These are phyloP conservation scores for Theonella swinhoei DNA, from an alignment of 37 sponge, comb jelly and placozoan species.

Conservation along the genomic window DNA sequence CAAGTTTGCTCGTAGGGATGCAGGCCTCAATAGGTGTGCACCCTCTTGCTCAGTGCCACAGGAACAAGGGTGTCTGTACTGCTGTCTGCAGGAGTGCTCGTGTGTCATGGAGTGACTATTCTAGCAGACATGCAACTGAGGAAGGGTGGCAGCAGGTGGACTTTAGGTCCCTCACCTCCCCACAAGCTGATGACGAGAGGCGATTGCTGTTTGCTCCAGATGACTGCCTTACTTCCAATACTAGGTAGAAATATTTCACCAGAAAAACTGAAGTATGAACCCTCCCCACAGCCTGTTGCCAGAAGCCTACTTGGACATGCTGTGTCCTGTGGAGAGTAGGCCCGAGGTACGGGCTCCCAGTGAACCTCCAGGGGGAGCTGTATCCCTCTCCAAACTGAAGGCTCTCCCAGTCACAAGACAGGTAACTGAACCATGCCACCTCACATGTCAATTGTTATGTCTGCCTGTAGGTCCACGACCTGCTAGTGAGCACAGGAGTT, in stretches of 20 bases:
- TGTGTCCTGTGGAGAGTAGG: conserved; percentile 23
- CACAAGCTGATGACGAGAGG: conserved; percentile 51
- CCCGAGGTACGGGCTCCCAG: not conserved
- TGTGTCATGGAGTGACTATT: not conserved
- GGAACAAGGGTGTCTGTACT: not conserved
- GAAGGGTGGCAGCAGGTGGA: conserved; percentile 12
- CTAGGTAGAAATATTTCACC: not conserved
- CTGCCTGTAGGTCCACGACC: not conserved
- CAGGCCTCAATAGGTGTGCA: not conserved
- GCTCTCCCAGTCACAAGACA: conserved; percentile 43
- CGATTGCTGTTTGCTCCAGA: conserved; percentile 40
- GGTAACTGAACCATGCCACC: not conserved
- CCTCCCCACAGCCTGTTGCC: not conserved
- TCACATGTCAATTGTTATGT: not conserved
- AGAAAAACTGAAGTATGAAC: not conserved
- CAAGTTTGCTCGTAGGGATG: conserved; percentile 29
- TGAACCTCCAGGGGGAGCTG: conserved; percentile 30
- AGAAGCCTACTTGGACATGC: conserved; percentile 29
- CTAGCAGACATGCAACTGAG: not conserved
- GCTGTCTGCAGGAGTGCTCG: not conserved
- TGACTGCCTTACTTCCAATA: not conserved
- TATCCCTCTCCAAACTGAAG: conserved; percentile 34
- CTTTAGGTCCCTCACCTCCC: conserved; percentile 20
- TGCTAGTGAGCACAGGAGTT: not conserved
- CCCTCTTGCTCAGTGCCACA: not conserved